Conservation (phyloP, 2,113 vertebrate species). For the Castor canadensis region DNA sequence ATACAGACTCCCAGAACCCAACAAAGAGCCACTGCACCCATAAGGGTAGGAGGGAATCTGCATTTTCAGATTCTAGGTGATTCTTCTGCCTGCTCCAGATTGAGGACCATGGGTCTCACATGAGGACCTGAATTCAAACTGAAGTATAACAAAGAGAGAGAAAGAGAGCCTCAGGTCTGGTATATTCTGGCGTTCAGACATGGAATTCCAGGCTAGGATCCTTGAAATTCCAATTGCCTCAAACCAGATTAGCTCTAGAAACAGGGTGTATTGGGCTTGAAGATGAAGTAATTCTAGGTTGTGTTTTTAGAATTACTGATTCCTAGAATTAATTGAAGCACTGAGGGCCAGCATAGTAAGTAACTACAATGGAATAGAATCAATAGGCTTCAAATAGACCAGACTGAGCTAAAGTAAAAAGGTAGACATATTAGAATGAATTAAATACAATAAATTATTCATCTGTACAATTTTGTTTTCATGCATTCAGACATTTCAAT, state of each 20-base stretch:
- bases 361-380: not conserved
- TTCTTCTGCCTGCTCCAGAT: not conserved
- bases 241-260: not conserved
- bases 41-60: not conserved
- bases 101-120: too few relatives aligned
- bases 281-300: not conserved
- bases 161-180: not conserved
- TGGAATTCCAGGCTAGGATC: not conserved
- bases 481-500: rapidly evolving
- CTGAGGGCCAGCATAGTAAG: not conserved
- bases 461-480: not conserved
- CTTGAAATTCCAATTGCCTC: too few relatives aligned
- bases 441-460: not conserved
- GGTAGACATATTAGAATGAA: too few relatives aligned
- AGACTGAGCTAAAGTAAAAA: not conserved
- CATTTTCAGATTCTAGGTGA: not conserved
- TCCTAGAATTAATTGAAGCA: not conserved
- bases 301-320: not conserved
- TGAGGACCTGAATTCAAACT: too few relatives aligned
- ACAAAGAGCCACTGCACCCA: not conserved
- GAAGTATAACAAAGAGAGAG: too few relatives aligned
- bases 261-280: not conserved
- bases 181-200: not conserved
- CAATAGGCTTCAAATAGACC: not conserved
- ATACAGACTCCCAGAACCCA: too few relatives aligned